A percentile compares a stretch with the other conserved stretches of the same genome.
These are phyloP conservation scores for Euplagia quadripunctaria DNA, from an alignment of 2,888 invertebrate genomes.

Conservation along the genomic window DNA sequence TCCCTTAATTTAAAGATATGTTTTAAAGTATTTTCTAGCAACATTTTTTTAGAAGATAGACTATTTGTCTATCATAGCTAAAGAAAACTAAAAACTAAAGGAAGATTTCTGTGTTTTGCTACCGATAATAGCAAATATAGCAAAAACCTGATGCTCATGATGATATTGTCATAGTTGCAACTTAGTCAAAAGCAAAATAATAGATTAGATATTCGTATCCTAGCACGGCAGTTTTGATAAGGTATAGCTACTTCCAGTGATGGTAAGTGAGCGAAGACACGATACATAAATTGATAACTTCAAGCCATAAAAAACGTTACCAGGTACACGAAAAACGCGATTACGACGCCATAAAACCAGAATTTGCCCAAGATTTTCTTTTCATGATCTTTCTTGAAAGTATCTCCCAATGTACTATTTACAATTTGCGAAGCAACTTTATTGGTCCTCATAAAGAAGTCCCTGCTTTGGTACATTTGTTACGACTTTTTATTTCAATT, in stretches of 20 bases:
- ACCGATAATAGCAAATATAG: too few relatives aligned
- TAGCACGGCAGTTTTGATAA: too few relatives aligned
- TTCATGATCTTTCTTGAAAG: constrained; percentile 23
- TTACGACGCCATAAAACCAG: constrained; percentile 13
- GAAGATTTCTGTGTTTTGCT: too few relatives aligned
- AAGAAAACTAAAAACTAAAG: too few relatives aligned
- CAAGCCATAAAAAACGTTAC: constrained; percentile 4
- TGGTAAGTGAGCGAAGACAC: not conserved
- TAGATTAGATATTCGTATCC: too few relatives aligned
- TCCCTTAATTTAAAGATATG: too few relatives aligned
- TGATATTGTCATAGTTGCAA: too few relatives aligned
- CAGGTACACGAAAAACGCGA: not conserved
- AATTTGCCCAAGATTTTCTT: constrained; percentile 20
- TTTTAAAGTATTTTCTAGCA: too few relatives aligned
- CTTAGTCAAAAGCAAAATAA: too few relatives aligned
- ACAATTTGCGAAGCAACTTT: constrained; percentile 34
- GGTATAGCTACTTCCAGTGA: not conserved
- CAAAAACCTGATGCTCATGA: too few relatives aligned
- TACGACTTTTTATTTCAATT: constrained; percentile 23
- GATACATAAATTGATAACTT: not conserved
- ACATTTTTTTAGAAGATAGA: too few relatives aligned
- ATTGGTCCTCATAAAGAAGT: constrained; percentile 33
- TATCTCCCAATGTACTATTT: constrained; percentile 30
- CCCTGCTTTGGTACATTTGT: constrained; percentile 25
- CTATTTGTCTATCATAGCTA: too few relatives aligned